phyloP scores from a whole-genome alignment of 92 coral and sea anemone genomes.

The Porites lobata region DNA sequence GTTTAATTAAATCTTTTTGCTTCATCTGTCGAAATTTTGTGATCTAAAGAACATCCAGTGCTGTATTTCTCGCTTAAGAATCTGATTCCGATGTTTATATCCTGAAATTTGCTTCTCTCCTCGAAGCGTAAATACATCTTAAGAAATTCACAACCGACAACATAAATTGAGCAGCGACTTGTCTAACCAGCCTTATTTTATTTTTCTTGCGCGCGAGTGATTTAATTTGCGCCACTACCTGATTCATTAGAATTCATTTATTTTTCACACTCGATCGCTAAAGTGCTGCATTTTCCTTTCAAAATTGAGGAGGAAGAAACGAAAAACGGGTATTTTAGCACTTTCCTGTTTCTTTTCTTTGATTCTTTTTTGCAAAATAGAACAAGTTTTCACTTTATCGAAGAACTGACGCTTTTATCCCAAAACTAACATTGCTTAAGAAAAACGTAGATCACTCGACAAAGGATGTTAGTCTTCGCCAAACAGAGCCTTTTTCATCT shows the following conservation, averaged over 20 bases:
- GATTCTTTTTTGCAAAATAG: too few relatives aligned
- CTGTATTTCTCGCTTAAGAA: neutral
- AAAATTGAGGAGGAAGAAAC: neutral
- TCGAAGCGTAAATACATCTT: neutral
- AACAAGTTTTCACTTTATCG: neutral
- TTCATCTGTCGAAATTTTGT: neutral
- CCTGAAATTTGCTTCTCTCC: neutral
- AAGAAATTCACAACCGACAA: neutral
- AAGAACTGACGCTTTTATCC: neutral
- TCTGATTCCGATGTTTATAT: neutral
- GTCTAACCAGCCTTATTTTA: neutral
- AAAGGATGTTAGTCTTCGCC: neutral
- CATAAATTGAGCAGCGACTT: neutral
- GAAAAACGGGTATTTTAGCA: neutral
- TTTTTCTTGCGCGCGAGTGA: neutral
- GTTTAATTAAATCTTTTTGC: conserved; percentile 33
- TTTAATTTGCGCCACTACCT: neutral
- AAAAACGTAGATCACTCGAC: conserved; percentile 9
- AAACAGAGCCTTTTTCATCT: conserved; percentile 1
- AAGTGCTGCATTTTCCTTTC: neutral
- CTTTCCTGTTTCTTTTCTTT: neutral
- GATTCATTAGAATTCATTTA: neutral
- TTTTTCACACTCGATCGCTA: neutral
- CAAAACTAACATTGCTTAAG: neutral
- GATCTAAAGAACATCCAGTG: neutral